phyloP scores from a whole-genome alignment of 2,888 invertebrate genomes.

The Pardosa pseudoannulata region DNA sequence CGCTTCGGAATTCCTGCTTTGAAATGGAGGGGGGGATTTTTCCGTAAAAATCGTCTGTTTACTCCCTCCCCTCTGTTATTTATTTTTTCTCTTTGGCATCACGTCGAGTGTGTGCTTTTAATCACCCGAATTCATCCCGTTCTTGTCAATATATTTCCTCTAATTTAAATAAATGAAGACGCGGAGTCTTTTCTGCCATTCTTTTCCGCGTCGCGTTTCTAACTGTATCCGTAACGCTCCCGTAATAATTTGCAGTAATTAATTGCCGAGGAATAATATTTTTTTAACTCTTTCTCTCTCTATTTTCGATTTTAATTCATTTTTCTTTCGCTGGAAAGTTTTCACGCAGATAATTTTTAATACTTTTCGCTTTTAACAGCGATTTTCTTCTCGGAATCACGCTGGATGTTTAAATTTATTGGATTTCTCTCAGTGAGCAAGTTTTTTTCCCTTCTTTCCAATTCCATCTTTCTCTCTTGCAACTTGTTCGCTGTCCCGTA shows the following conservation, averaged over 20 bases:
- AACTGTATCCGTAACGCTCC: not conserved
- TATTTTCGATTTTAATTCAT: not conserved
- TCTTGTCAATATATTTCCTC: not conserved
- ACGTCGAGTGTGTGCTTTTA: no score
- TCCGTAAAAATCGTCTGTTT: not conserved
- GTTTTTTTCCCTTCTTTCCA: not conserved
- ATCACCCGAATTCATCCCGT: not conserved
- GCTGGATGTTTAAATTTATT: constrained; percentile 6
- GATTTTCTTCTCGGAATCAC: not conserved
- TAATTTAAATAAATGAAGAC: constrained; percentile 12
- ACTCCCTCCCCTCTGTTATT: not conserved
- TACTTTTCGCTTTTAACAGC: not conserved
- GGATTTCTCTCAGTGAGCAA: not conserved
- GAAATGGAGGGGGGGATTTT: no score
- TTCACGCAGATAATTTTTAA: not conserved
- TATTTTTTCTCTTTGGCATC: no score
- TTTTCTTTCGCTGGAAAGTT: not conserved
- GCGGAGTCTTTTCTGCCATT: not conserved
- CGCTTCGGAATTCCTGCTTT: no score
- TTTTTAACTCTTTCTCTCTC: not conserved
- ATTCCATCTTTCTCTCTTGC: not conserved
- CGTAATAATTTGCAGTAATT: constrained; percentile 5
- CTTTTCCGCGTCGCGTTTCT: not conserved
- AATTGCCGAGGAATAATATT: no score
- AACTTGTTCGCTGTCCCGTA: not conserved